Conservation (phyloP, 2,113 vertebrate genomes). For the Lota lota region DNA sequence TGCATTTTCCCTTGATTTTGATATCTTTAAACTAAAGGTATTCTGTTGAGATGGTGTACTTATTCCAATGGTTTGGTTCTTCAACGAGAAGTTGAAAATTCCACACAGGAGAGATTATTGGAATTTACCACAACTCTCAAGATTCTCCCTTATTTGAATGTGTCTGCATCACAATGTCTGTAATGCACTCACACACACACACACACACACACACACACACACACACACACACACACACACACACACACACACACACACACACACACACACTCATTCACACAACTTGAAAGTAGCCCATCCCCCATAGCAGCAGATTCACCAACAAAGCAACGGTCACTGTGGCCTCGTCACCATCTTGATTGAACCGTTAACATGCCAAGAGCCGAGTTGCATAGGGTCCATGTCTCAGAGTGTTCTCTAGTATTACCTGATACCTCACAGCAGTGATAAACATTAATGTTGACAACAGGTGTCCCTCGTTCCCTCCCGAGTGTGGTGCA, state of each 20-base stretch:
- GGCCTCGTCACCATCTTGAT: too few species aligned
- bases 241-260: background rate
- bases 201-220: background rate
- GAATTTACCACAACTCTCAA: background rate
- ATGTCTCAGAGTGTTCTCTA: too few species aligned
- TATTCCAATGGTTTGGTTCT: too few species aligned
- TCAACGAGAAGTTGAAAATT: too few species aligned
- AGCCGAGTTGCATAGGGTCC: too few species aligned
- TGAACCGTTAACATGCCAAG: constrained; percentile 9
- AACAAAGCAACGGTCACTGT: too few species aligned
- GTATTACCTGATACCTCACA: background rate
- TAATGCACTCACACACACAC: background rate
- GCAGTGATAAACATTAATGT: constrained; percentile 61
- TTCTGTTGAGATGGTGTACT: too few species aligned
- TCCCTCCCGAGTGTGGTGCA: constrained; percentile 38
- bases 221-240: constrained; percentile 11
- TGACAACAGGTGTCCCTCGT: constrained; percentile 60
- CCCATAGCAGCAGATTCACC: too few species aligned
- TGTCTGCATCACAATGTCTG: constrained; percentile 20
- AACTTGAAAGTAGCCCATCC: too few species aligned
- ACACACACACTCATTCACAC: background rate
- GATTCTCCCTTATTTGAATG: background rate
- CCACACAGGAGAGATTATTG: too few species aligned
- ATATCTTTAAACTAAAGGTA: too few species aligned
- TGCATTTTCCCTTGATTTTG: too few species aligned